Base-by-base conservation (phyloP, 2,888 invertebrate genomes). In the Clusia tigrina region DNA sequence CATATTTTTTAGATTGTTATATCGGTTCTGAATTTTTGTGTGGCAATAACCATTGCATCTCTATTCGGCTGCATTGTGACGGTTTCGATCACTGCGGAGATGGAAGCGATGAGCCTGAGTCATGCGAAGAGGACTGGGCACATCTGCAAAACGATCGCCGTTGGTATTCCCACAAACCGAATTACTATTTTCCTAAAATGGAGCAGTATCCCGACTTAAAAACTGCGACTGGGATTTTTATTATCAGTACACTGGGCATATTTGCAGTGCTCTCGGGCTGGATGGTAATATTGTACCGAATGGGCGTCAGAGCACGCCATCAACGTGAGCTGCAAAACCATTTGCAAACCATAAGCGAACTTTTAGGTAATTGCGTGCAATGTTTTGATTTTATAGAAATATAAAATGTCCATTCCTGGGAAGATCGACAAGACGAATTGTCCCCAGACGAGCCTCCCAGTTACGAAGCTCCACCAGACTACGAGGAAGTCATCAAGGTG, bases 71-170 rank as follows among this genome's bases (percentile, higher is more conserved):
- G 38, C 87, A 88, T 60, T 92, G 92, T 77, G 91, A 92, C 79
- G 90, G 90, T 6, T 90, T 90, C 70, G 90, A 92, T 81, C 90
- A 92, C 60, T 92, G 92, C 71, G 91, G 91, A 0, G 91, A 91
- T 77, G 87, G 87, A 66, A 89, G 89, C 69, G 91, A 91, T 78
- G 91, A 91, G 78, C 87, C 88, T 1, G 80, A 85, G 1, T 85
- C 87, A 54, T 91, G 90, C 69, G 86, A 86, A 73, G 74, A 81
- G 85, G 89, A 88, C 73, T 87, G 87, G 84, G 86, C 87, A 46
- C 77, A 85, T 58, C 81, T 86, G 51, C 84, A 85, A 15, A 83
- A 83, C 58, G 87, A 89, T 72, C 85, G 87, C 2, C 85, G 87
- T 25, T 89, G 89, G 87, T 89, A 89, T 74, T 86, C 88, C 6